Evolutionary conservation across 1,140 invertebrate genomes (phyloP), one percentile per base, ranked within the genome.

Genomic region (Rhynchophorus ferrugineus): DNA sequence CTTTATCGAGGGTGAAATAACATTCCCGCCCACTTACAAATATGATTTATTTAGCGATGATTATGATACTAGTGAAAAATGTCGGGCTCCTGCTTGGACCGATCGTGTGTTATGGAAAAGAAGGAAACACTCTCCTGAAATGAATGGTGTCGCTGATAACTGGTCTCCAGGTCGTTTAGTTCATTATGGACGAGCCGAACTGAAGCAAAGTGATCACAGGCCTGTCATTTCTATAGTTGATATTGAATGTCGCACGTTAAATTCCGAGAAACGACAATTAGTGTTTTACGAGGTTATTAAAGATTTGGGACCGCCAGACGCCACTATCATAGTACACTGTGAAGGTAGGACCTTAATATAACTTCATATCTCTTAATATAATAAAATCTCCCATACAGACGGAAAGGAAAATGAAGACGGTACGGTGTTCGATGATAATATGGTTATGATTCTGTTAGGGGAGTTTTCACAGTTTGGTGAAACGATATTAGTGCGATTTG

Each of bases 41-140:
- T 99, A 98, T 68, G 97, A 99, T 76, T 71, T 97, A 24, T 98
- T 98, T 70, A 96, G 92, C 64, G 92, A 98, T 71, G 95, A 98
- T 75, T 99, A 98, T 69, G 97, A 99, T 68, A 99, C 96, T 0
- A 98, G 95, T 70, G 97, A 99, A 71, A 99, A 99, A 72, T 88
- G 85, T 64, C 77, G 95, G 38, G 86, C 91, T 21, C 97, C 97
- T 0, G 95, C 97, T 1, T 99, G 94, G 93, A 99, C 96, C 1
- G 97, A 99, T 73, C 73, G 97, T 56, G 78, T 99, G 35, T 73
- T 99, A 18, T 98, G 91, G 87, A 84, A 86, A 67, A 76, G 87
- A 45, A 75, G 86, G 57, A 87, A 84, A 69, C 75, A 83, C 55
- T 73, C 81, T 22, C 78, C 81, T 33, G 85, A 85, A 60, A 78